Percentiles rank a stretch among this genome's conserved stretches.
These are phyloP conservation scores for Sclerurus mexicanus DNA, from an alignment of 2,113 vertebrate species.

Conservation along the genomic window DNA sequence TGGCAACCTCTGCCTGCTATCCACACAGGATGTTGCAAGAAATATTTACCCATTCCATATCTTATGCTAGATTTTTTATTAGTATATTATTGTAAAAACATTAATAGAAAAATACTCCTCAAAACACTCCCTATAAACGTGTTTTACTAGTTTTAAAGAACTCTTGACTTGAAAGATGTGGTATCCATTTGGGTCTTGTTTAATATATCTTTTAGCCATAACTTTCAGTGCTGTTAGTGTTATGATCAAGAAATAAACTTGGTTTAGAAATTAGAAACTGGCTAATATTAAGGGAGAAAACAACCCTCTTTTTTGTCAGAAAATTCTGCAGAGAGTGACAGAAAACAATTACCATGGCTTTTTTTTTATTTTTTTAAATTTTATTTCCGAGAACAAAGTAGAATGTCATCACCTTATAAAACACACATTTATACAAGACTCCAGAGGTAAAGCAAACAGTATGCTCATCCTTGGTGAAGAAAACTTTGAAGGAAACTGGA, in stretches of 20 bases:
- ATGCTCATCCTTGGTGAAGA: neutral
- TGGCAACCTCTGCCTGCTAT: neutral
- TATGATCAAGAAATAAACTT: neutral
- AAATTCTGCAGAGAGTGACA: neutral
- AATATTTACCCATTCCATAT: neutral
- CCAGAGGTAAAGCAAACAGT: neutral
- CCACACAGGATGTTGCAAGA: neutral
- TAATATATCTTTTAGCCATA: neutral
- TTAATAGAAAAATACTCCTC: neutral
- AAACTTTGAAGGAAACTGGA: neutral
- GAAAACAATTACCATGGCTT: neutral
- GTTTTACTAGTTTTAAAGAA: neutral
- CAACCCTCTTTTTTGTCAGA: accelerated
- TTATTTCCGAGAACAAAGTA: neutral
- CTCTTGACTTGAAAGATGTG: neutral
- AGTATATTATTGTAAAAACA: neutral
- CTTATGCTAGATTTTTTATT: neutral
- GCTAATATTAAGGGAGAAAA: neutral
- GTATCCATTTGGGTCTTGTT: neutral
- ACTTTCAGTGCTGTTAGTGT: neutral
- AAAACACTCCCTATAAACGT: neutral
- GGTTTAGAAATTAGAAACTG: neutral
- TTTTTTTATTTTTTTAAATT: neutral
- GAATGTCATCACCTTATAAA: neutral
- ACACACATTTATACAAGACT: neutral